These are phyloP conservation scores for Chondrilla cf. caribensis DNA, from an alignment of 37 sponge, comb jelly and placozoan genomes.

Conservation along the genomic window DNA sequence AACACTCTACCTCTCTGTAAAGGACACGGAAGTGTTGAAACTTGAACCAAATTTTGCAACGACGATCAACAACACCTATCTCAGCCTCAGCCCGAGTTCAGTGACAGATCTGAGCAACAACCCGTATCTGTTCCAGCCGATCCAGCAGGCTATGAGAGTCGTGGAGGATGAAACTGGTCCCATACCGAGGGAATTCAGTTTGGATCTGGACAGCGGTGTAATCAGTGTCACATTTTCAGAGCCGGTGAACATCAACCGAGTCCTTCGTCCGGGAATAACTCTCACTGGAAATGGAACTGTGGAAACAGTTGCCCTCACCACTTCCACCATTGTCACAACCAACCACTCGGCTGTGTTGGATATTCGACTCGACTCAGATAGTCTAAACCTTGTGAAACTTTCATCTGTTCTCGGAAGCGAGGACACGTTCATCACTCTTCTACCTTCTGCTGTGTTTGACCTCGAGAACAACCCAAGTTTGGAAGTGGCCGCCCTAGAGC, in stretches of 20 bases:
- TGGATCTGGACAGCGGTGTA: slow-evolving; percentile 62
- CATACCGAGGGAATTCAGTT: slow-evolving; percentile 27
- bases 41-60: slow-evolving; percentile 55
- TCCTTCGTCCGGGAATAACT: slow-evolving; percentile 38
- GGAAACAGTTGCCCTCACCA: slow-evolving; percentile 18
- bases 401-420: slow-evolving; percentile 27
- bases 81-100: slow-evolving; percentile 31
- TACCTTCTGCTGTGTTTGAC: slow-evolving; percentile 39
- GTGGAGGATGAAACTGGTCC: slow-evolving; percentile 63
- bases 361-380: slow-evolving; percentile 43
- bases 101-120: slow-evolving; percentile 57
- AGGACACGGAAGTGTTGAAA: slow-evolving; percentile 71
- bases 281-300: slow-evolving; percentile 15
- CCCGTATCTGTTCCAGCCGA: slow-evolving; percentile 29
- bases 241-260: slow-evolving; percentile 29
- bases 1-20: slow-evolving; percentile 44
- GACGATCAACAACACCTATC: slow-evolving; percentile 48
- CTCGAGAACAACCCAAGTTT: slow-evolving; percentile 41
- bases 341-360: slow-evolving; percentile 32
- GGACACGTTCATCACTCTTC: slow-evolving; percentile 50
- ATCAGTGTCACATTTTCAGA: slow-evolving; percentile 77
- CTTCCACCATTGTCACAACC: slow-evolving; percentile 31
- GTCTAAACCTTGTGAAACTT: slow-evolving; percentile 59
- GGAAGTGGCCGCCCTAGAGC: slow-evolving; percentile 39
- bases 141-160: slow-evolving; percentile 43